These are phyloP conservation scores for Drosophila tropicalis DNA, from an alignment of 1,140 invertebrate genomes.

Conservation along the genomic window DNA sequence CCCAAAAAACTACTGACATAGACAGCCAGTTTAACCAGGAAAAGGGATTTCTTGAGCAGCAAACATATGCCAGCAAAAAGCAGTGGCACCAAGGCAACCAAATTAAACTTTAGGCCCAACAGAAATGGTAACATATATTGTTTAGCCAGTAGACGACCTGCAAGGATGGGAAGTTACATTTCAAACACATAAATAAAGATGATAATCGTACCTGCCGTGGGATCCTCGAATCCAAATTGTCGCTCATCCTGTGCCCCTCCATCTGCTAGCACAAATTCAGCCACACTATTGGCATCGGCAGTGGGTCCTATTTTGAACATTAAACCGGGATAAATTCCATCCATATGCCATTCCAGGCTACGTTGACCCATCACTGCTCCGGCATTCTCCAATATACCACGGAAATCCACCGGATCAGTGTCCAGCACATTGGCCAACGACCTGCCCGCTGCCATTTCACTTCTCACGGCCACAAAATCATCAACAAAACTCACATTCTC, in stretches of 20 bases:
- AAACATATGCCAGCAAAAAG: slow-evolving; percentile 88
- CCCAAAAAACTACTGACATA: slow-evolving; percentile 88
- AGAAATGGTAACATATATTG: slow-evolving; percentile 89
- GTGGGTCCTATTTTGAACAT: slow-evolving; percentile 88
- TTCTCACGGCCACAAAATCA: slow-evolving; percentile 85
- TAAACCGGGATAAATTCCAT: slow-evolving; percentile 88
- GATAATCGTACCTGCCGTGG: slow-evolving; percentile 82
- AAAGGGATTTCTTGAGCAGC: slow-evolving; percentile 89
- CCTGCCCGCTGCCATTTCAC: slow-evolving; percentile 84
- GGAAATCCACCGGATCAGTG: slow-evolving; percentile 89
- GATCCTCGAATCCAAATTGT: slow-evolving; percentile 83
- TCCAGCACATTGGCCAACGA: slow-evolving; percentile 86
- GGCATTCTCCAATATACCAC: slow-evolving; percentile 88
- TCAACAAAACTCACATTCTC: slow-evolving; percentile 87
- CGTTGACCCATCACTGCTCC: slow-evolving; percentile 88
- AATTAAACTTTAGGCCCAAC: slow-evolving; percentile 90
- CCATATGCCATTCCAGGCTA: slow-evolving; percentile 89
- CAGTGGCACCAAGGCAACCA: slow-evolving; percentile 88
- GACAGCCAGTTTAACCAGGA: slow-evolving; percentile 89
- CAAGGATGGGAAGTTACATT: slow-evolving; percentile 66
- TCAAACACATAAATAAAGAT: neutral
- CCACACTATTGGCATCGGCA: slow-evolving; percentile 85
- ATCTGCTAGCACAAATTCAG: slow-evolving; percentile 89
- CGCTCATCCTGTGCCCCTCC: slow-evolving; percentile 83
- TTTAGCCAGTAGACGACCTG: slow-evolving; percentile 87